phyloP scores from a whole-genome alignment of 2,797 vertebrate genomes.

The Lagodon rhomboides region DNA sequence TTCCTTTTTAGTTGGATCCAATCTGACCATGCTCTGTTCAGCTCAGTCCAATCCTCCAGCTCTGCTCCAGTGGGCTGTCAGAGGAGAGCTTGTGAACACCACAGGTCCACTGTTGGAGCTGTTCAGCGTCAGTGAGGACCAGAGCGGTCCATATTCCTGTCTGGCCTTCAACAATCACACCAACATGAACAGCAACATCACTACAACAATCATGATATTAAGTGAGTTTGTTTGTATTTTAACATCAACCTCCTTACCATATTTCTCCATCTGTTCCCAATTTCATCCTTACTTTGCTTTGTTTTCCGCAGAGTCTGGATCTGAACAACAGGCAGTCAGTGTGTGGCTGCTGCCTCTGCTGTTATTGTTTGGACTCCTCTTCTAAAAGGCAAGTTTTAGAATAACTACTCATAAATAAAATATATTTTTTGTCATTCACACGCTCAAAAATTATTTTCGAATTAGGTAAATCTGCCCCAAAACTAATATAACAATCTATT shows the following conservation, averaged over 20 bases:
- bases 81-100: conserved; percentile 40
- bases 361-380: conserved; percentile 24
- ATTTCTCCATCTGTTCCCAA: not conserved
- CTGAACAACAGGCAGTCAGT: conserved; percentile 15
- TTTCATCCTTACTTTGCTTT: conserved; percentile 7
- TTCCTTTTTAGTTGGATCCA: conserved; percentile 61
- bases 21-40: conserved; percentile 71
- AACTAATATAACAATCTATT: too few relatives aligned
- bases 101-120: conserved; percentile 60
- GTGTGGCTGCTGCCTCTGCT: conserved; percentile 56
- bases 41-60: conserved; percentile 70
- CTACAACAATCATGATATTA: conserved; percentile 58
- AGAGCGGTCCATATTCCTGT: conserved; percentile 75
- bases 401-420: not conserved
- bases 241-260: too few relatives aligned
- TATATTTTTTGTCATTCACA: not conserved
- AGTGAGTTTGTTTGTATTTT: conserved; percentile 41
- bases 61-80: conserved; percentile 68
- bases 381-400: conserved; percentile 29
- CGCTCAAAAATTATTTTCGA: not conserved
- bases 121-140: conserved; percentile 29
- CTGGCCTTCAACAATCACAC: conserved; percentile 75
- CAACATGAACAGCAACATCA: conserved; percentile 55
- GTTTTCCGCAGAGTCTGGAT: conserved; percentile 51
- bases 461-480: too few relatives aligned